Evolutionary conservation across 2,888 invertebrate genomes (phyloP), one percentile per base, ranked within the genome.

Genomic region (Gymnocheta viridis): DNA sequence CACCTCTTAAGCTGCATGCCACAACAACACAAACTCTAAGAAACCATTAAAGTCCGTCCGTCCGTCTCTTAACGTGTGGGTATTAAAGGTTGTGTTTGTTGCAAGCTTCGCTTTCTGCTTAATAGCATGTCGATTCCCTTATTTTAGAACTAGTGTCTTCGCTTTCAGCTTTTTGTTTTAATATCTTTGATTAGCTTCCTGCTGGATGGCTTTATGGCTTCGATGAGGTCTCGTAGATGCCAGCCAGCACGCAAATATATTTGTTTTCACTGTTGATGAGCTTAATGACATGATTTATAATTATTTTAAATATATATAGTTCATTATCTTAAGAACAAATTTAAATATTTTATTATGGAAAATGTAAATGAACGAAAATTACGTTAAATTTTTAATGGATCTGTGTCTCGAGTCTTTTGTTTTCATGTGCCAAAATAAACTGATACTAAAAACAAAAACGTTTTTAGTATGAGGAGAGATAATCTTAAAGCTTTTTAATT

Each of bases 261-360:
- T 67, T 47, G 64, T 76, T 64, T 70, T 66, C 32, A 66, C 27
- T 83, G 32, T 49, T 76, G 79, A 80, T 80, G 80, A 67, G 66
- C 80, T 84, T 72, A 84, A 77, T 80, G 80, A 80, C 83, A 80
- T 80, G 70, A 76, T 84, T 80, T 83, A 58, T 58, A 76, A 72
- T 80, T 72, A 80, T 67, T 80, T 83, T 72, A 38, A 49, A 72
- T 54, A 54, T 54, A 54, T 54, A 29, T 32, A 62, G 38, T 70
- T 60, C 9, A 49, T 70, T 54, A 60, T 44, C 51, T 78, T 41
- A 6, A 22, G 10, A 66, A 38, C 6, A 77, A 67, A 44, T 62
- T 62, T 56, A 47, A 66, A 56, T 38, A 58, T 35, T 77, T 67
- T 58, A 49, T 58, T 47, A 27, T 58, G 17, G 47, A 66, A 66